These are phyloP conservation scores for Anas platyrhynchos DNA, from an alignment of 2,113 vertebrate species.

Conservation along the genomic window DNA sequence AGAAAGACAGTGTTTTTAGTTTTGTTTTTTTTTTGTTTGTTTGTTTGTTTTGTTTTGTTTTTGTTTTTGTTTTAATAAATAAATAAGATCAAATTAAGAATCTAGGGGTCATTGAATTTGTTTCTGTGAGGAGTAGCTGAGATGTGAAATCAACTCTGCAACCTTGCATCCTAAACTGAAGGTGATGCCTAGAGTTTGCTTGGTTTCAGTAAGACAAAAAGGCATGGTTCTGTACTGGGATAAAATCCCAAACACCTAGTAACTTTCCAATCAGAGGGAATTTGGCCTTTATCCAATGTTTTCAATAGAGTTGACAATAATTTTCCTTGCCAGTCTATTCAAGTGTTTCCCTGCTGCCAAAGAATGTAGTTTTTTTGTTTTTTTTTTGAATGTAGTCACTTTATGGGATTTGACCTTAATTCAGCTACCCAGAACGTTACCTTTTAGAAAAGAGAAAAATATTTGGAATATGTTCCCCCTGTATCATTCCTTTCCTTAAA, in stretches of 20 bases:
- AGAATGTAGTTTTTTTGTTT: neutral
- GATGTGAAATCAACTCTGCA: neutral
- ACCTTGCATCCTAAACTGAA: neutral
- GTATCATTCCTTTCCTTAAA: neutral
- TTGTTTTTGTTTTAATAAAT: neutral
- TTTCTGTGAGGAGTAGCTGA: neutral
- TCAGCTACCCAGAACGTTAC: neutral
- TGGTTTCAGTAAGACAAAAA: neutral
- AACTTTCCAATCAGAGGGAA: neutral
- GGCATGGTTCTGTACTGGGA: neutral
- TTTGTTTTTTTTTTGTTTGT: neutral
- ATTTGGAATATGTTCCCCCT: neutral
- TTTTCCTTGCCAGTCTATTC: neutral
- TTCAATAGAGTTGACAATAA: neutral
- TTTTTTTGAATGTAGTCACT: neutral
- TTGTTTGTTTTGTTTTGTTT: rapidly evolving
- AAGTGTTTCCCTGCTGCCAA: neutral
- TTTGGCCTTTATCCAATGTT: neutral
- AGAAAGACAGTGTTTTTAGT: neutral
- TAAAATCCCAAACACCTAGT: neutral
- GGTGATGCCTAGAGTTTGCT: neutral
- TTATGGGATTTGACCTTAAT: neutral
- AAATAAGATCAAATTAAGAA: neutral
- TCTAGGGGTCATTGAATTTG: neutral
- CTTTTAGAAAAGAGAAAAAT: neutral